Percentiles rank a stretch among this genome's conserved stretches.
These are phyloP conservation scores for Lamellibrachia luymesi DNA, from an alignment of 1,140 invertebrate genomes.

Conservation along the genomic window DNA sequence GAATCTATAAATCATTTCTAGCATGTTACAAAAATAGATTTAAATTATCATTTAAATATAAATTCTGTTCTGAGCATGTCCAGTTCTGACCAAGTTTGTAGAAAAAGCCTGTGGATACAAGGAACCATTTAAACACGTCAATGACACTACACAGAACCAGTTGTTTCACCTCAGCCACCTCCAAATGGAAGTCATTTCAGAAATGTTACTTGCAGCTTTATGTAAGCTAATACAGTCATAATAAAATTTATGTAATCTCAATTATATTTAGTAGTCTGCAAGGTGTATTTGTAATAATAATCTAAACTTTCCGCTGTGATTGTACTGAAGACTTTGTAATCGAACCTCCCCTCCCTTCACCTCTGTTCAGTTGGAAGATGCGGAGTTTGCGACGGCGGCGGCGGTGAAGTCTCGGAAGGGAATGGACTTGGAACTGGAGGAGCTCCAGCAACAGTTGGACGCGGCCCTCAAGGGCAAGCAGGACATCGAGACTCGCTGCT, in stretches of 20 bases:
- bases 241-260: neutral
- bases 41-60: slow-evolving; percentile 12
- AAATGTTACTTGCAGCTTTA: too few species aligned
- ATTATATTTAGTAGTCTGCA: slow-evolving; percentile 14
- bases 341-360: slow-evolving; percentile 21
- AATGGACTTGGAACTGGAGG: slow-evolving; percentile 76
- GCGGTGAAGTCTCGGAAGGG: slow-evolving; percentile 82
- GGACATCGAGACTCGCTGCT: slow-evolving; percentile 78
- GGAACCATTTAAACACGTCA: too few species aligned
- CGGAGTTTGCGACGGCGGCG: slow-evolving; percentile 77
- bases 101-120: too few species aligned
- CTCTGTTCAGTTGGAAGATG: slow-evolving; percentile 75
- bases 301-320: neutral
- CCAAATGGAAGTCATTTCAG: too few species aligned
- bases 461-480: slow-evolving; percentile 71
- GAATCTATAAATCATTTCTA: slow-evolving; percentile 24
- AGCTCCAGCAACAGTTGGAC: slow-evolving; percentile 75
- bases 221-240: neutral
- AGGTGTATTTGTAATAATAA: slow-evolving; percentile 19
- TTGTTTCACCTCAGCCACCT: too few species aligned
- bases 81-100: too few species aligned
- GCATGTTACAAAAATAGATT: slow-evolving; percentile 25
- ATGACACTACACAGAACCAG: too few species aligned
- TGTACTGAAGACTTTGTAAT: neutral
- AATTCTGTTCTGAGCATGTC: too few species aligned